Percentiles rank a stretch among this genome's conserved stretches.
phyloP scores from a whole-genome alignment of 2,888 invertebrate genomes.

The Cryptocephalus moraei region DNA sequence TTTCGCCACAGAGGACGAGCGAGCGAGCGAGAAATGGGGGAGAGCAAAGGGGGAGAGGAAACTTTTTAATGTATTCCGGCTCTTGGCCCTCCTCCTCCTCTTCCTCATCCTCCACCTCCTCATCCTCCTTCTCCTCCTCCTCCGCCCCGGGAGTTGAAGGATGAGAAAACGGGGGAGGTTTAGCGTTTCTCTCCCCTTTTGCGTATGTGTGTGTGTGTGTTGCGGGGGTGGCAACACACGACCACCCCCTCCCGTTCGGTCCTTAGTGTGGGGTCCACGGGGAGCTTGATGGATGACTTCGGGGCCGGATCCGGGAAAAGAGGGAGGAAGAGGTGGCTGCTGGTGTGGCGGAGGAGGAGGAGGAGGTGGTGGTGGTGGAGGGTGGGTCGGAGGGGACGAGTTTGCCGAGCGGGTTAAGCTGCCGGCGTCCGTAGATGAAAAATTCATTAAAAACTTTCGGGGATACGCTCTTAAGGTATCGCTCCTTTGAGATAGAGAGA shows the following conservation, averaged over 20 bases:
- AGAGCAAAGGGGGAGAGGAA: slow-evolving; percentile 3
- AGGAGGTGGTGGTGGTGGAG: too few relatives aligned
- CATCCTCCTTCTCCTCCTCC: slow-evolving; percentile 10
- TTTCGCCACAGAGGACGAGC: neutral
- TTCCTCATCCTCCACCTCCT: slow-evolving; percentile 18
- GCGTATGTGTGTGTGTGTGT: neutral
- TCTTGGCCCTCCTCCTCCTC: slow-evolving; percentile 18
- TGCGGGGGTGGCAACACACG: slow-evolving; percentile 20
- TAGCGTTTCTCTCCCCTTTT: slow-evolving; percentile 2
- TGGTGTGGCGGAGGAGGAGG: too few relatives aligned
- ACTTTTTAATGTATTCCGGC: slow-evolving; percentile 24
- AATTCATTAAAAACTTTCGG: slow-evolving; percentile 26
- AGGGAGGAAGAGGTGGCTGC: too few relatives aligned
- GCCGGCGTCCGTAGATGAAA: slow-evolving; percentile 7
- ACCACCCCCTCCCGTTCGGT: slow-evolving; percentile 20
- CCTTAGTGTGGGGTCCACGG: slow-evolving; percentile 31
- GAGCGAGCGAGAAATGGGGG: too few relatives aligned
- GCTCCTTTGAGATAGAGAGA: slow-evolving; percentile 25
- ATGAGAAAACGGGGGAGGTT: slow-evolving; percentile 24
- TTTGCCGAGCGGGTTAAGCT: too few relatives aligned
- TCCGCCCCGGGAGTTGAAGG: slow-evolving; percentile 18
- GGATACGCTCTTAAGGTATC: slow-evolving; percentile 25
- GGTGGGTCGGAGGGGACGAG: too few relatives aligned
- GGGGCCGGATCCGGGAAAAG: slow-evolving; percentile 19
- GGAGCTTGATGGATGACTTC: slow-evolving; percentile 40